A percentile compares a stretch with the other conserved stretches of the same genome.
phyloP scores from a whole-genome alignment of 2,113 vertebrate genomes.

The Thryonomys swinderianus region DNA sequence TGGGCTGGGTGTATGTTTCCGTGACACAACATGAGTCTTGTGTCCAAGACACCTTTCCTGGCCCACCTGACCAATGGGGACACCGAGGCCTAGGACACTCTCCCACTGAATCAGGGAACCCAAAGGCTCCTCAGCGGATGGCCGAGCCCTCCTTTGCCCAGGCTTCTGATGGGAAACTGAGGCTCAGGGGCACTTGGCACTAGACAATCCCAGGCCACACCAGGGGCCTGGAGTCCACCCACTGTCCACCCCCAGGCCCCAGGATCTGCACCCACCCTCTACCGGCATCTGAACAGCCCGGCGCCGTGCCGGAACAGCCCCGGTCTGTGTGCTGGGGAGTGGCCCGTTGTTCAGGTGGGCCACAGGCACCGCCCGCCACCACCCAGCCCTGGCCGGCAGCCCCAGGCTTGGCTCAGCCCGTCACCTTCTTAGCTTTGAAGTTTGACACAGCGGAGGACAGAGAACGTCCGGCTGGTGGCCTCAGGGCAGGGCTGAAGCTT shows the following conservation, averaged over 20 bases:
- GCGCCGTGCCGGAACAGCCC: no score
- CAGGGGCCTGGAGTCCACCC: background rate
- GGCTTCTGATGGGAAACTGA: background rate
- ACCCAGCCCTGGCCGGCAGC: background rate
- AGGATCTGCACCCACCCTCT: background rate
- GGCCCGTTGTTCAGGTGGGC: slow-evolving; percentile 7
- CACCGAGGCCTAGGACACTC: background rate
- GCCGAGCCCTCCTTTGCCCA: background rate
- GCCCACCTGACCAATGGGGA: background rate
- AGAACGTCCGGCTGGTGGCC: background rate
- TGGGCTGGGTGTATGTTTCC: background rate
- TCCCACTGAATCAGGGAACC: background rate
- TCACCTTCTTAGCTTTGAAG: slow-evolving; percentile 63
- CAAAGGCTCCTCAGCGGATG: background rate
- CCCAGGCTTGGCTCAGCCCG: background rate
- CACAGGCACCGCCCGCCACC: slow-evolving; percentile 11
- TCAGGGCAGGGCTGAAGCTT: background rate
- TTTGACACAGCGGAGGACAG: background rate
- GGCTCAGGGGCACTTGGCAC: background rate
- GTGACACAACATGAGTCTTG: background rate
- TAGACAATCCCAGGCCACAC: background rate
- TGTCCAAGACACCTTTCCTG: background rate
- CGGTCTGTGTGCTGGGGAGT: no score
- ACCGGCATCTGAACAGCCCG: rapidly evolving
- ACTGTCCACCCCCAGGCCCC: background rate